Base-by-base conservation (phyloP, 2,888 invertebrate genomes). In the Phragmatobia fuliginosa region DNA sequence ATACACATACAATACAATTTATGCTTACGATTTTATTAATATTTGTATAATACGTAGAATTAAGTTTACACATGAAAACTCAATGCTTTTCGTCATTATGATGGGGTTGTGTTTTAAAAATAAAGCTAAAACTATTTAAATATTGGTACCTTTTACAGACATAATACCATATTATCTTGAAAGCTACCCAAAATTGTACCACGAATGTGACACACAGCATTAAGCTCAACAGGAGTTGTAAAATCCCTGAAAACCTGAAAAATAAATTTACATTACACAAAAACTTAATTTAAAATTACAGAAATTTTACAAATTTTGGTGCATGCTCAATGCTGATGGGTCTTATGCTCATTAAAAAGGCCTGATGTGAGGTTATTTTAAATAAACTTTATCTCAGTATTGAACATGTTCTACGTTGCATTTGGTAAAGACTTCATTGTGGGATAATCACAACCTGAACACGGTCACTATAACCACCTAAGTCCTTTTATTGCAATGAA, bases 181-280 rank as follows among this genome's bases (percentile, higher is more conserved):
- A 93, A 0, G 92, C 89, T 5, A 93, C 90, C 91, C 90, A 92
- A 49, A 92, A 88, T 10, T 90, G 86, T 0, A 91, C 82, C 11
- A 91, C 88, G 72, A 90, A 93, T 0, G 90, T 88, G 0, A 88
- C 85, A 18, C 85, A 74, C 0, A 94, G 73, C 78, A 90, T 88
- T 4, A 85, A 75, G 2, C 85, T 78, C 28, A 93, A 36, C 5
- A 92, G 71, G 38, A 87, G 83, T 71, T 91, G 91, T 28, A 93
- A 71, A 11, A 88, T 66, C 4, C 85, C 80, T 3, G 88, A 83
- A 5, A 76, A 73, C 31, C 92, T 93, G 87, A 28, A 84, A 87
- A 59, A 36, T 6, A 28, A 25, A 32, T 25, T 16, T 16, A 5
- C 2, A 25, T n/a, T 52, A n/a, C n/a, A n/a, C n/a, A n/a, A n/a